Evolutionary conservation across 1,140 invertebrate species (phyloP).

Genomic region (Cotesia glomerata): DNA sequence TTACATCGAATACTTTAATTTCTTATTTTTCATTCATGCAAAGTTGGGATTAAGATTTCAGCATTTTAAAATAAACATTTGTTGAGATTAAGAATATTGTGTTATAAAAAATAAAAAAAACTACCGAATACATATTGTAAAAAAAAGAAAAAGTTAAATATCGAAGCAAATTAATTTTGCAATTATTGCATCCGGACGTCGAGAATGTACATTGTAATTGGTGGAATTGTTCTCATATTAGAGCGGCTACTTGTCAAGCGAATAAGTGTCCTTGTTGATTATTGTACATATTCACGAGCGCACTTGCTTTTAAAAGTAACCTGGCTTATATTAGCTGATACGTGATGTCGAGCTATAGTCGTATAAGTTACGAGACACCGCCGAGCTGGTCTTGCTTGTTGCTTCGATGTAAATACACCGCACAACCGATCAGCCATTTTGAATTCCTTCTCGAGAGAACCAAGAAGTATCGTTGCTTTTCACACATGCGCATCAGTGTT

Average conservation of each 20-base stretch:
- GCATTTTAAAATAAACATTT: too few relatives aligned
- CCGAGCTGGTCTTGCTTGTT: neutral
- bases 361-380: conserved; percentile 30
- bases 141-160: neutral
- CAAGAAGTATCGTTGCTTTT: conserved; percentile 21
- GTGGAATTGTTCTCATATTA: neutral
- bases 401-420: conserved; percentile 31
- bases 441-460: conserved; percentile 53
- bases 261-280: conserved; percentile 5
- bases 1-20: too few relatives aligned
- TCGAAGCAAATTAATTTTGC: neutral
- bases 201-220: conserved; percentile 1
- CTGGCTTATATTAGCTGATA: neutral
- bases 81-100: neutral
- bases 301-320: neutral
- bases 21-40: too few relatives aligned
- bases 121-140: neutral
- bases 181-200: conserved; percentile 4
- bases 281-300: neutral
- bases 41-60: too few relatives aligned
- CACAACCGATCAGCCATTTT: conserved; percentile 57
- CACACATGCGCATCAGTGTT: conserved; percentile 8
- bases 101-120: neutral
- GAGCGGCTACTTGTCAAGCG: neutral
- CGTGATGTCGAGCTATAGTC: conserved; percentile 20